Percentiles rank a stretch among this genome's conserved stretches.
phyloP scores from a whole-genome alignment of 2,797 vertebrate genomes.

The Alfaro cultratus region DNA sequence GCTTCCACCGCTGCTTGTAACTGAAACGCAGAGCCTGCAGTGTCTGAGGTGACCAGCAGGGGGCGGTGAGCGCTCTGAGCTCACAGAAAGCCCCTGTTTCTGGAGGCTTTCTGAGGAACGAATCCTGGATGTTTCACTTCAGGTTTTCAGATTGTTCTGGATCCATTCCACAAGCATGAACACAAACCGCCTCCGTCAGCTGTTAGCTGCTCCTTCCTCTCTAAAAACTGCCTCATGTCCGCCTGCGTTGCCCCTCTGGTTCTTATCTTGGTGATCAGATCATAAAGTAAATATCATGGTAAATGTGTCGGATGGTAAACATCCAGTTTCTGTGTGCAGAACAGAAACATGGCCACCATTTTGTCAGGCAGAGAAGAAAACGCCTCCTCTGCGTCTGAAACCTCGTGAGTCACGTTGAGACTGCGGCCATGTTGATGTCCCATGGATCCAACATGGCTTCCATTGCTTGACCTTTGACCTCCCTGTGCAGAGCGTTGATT shows the following conservation, averaged over 20 bases:
- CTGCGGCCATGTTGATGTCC: constrained; percentile 44
- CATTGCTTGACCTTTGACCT: constrained; percentile 37
- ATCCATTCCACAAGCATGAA: too few species aligned
- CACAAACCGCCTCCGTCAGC: too few species aligned
- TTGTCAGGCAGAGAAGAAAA: constrained; percentile 36
- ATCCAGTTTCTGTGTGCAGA: too few species aligned
- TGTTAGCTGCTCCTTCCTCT: not conserved
- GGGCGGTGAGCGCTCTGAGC: not conserved
- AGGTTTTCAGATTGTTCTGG: too few species aligned
- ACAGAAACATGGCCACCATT: not conserved
- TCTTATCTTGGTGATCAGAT: not conserved
- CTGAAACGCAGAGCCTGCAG: not conserved
- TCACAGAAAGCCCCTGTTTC: too few species aligned
- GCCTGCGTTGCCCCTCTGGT: not conserved
- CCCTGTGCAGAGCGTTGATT: constrained; percentile 1
- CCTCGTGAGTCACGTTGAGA: constrained; percentile 49
- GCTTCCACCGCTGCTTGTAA: not conserved
- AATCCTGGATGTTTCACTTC: too few species aligned
- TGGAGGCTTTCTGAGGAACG: not conserved
- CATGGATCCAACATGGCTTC: constrained; percentile 36
- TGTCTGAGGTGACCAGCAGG: not conserved
- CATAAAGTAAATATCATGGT: too few species aligned
- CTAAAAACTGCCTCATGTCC: not conserved
- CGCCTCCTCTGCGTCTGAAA: constrained; percentile 31
- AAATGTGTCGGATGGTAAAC: too few species aligned